Evolutionary conservation across 2,888 invertebrate genomes (phyloP).

Genomic region (Metopia argyrocephala): DNA sequence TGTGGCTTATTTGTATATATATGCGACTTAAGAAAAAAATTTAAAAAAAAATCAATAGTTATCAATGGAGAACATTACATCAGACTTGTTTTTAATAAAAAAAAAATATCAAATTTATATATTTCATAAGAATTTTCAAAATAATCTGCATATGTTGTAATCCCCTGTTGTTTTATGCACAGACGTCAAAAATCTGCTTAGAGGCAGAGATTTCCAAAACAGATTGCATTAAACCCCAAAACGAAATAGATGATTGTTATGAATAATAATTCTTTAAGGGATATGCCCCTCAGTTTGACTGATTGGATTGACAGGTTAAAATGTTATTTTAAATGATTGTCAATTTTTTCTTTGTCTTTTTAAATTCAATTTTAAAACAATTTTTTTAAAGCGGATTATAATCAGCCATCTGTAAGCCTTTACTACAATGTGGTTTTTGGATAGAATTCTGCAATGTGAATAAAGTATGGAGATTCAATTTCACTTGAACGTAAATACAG

Average conservation of each 20-base stretch:
- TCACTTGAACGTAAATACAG: slow-evolving; percentile 21
- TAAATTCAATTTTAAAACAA: not conserved
- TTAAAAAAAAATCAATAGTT: too few relatives aligned
- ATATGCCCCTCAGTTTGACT: slow-evolving; percentile 34
- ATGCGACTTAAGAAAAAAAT: too few relatives aligned
- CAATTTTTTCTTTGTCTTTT: slow-evolving; percentile 20
- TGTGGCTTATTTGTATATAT: too few relatives aligned
- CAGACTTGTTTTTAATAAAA: not conserved
- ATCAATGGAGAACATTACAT: too few relatives aligned
- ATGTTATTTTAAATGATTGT: slow-evolving; percentile 22
- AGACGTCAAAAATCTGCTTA: slow-evolving; percentile 6
- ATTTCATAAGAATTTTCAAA: not conserved
- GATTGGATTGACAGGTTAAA: slow-evolving; percentile 57
- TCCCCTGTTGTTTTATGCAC: not conserved
- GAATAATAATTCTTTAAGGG: slow-evolving; percentile 23
- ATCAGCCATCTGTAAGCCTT: slow-evolving; percentile 20
- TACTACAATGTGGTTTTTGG: slow-evolving; percentile 16
- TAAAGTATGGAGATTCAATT: not conserved
- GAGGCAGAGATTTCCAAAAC: slow-evolving; percentile 1
- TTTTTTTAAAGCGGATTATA: slow-evolving; percentile 39
- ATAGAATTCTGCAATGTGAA: not conserved
- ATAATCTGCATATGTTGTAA: not conserved
- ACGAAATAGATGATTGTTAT: slow-evolving; percentile 20
- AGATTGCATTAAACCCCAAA: slow-evolving; percentile 1
- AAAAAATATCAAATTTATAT: not conserved